Base-by-base conservation (phyloP, 2,113 vertebrate species). In the Larimichthys polyactis region DNA sequence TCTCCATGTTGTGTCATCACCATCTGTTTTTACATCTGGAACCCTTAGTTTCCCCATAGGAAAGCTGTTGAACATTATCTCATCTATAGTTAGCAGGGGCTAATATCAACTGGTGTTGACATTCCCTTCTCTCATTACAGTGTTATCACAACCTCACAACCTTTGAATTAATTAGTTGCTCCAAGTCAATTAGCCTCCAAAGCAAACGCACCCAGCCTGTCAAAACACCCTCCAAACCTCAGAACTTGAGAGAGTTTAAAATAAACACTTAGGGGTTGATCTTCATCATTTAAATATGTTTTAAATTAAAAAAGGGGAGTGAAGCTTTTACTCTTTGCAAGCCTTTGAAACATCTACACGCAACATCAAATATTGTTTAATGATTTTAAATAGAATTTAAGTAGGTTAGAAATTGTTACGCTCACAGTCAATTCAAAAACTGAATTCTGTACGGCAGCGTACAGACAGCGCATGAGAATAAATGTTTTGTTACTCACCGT, bases 81-180 rank as follows among this genome's bases (percentile, higher is more conserved):
- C 68, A 73, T 91, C 89, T 93, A 91, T 90, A 89, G 92, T 94
- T 93, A 94, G 90, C 64, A 17, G 69, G 8, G 52, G 65, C 69
- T 86, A 90, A 87, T 94, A 89, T 90, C 85, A 91, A 81, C 83
- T 82, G 82, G 79, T 87, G 78, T 91, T 91, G 89, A 88, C 91
- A 85, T 81, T 88, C 83, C 86, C 84, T 75, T 66, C 84, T 92
- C 90, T 90, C 93, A 93, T 93, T 94, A 94, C 87, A 71, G 81
- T 71, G 81, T 88, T 90, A 91, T 91, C 89, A 52, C 91, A 91
- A 92, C 89, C 90, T 88, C 57, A 66, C 82, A 90, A 94, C 92
- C 87, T 90, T 84, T 86, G 82, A 92, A 89, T 92, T 94, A 93
- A 95, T 95, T 94, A 93, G 88, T 69, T 86, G 81, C 86, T 59